These are phyloP conservation scores for Euthynnus affinis DNA, from an alignment of 2,797 vertebrate genomes.

Conservation along the genomic window DNA sequence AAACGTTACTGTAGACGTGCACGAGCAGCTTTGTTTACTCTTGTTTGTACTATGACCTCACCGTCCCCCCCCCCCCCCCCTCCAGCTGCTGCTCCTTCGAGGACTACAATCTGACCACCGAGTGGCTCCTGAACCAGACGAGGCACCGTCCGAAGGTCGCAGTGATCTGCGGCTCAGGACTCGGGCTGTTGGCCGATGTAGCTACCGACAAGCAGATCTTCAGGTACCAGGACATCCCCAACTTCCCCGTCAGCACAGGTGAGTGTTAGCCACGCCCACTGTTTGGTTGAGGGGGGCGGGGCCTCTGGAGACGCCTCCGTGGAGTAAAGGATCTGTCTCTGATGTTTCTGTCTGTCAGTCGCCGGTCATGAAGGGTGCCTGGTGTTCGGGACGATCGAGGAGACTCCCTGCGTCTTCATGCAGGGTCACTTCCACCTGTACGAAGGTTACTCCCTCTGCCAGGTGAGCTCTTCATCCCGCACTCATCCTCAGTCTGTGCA, in stretches of 20 bases:
- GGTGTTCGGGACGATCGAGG: slow-evolving; percentile 81
- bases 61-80: background rate
- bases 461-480: slow-evolving; percentile 65
- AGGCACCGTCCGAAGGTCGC: slow-evolving; percentile 79
- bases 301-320: background rate
- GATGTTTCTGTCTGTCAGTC: slow-evolving; percentile 56
- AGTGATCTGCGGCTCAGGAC: slow-evolving; percentile 81
- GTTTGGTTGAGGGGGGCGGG: background rate
- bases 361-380: slow-evolving; percentile 82
- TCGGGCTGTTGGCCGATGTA: slow-evolving; percentile 76
- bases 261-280: background rate
- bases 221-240: slow-evolving; percentile 82
- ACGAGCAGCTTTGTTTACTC: too few relatives aligned
- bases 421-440: slow-evolving; percentile 85
- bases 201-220: slow-evolving; percentile 76
- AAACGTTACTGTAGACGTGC: too few relatives aligned
- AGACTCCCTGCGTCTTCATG: slow-evolving; percentile 84
- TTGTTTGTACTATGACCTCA: too few relatives aligned
- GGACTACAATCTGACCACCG: slow-evolving; percentile 79
- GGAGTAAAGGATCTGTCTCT: background rate
- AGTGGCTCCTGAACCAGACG: slow-evolving; percentile 82
- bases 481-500: too few relatives aligned
- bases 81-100: slow-evolving; percentile 83
- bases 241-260: slow-evolving; percentile 85
- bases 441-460: slow-evolving; percentile 83